Conservation (phyloP, 2,797 vertebrate species). For the Cheirogaleus major region DNA sequence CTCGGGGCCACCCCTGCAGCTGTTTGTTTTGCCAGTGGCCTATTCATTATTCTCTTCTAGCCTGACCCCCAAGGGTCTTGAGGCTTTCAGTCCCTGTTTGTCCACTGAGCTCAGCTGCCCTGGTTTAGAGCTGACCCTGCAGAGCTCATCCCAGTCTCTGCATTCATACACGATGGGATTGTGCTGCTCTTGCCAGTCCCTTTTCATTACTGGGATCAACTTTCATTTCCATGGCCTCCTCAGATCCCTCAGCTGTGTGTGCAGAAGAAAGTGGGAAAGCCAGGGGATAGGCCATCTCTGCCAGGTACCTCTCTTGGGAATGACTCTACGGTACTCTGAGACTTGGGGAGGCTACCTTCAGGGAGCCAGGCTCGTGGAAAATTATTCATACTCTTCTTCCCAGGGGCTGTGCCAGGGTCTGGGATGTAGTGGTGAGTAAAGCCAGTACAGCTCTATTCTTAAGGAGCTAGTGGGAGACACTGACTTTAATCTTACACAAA, state of each 20-base stretch:
- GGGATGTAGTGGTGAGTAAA: not conserved
- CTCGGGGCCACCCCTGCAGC: not conserved
- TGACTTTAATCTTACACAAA: not conserved
- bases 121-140: not conserved
- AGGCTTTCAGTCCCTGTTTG: not conserved
- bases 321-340: not conserved
- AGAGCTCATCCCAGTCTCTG: not conserved
- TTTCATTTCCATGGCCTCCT: not conserved
- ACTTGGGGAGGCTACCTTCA: not conserved
- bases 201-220: not conserved
- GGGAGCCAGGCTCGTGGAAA: not conserved
- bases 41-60: not conserved
- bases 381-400: not conserved
- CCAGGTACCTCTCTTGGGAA: not conserved
- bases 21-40: not conserved
- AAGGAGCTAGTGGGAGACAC: not conserved
- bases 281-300: not conserved
- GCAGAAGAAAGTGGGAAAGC: not conserved
- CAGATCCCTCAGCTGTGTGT: not conserved
- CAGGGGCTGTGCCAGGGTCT: not conserved
- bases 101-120: not conserved
- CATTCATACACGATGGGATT: not conserved
- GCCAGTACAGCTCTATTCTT: not conserved
- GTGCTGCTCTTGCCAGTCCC: not conserved
- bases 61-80: not conserved